Evolutionary conservation across 2,797 vertebrate genomes (phyloP), one percentile per base, ranked within the genome.

Genomic region (Jordanella pulchra): DNA sequence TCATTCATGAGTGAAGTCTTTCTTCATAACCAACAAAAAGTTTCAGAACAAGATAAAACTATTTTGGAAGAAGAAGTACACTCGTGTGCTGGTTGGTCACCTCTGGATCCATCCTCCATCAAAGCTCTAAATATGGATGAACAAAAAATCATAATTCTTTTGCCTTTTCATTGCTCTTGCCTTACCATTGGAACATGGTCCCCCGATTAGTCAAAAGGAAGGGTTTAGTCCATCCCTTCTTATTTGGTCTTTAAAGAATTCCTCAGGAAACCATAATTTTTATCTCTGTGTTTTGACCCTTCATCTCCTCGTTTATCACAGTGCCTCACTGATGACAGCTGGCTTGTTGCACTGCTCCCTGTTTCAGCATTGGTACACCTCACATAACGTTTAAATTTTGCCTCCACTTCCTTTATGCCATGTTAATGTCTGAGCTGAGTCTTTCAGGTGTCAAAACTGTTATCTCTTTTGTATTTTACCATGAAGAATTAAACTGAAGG

Each of bases 241-340:
- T 65, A 68, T 75, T 74, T 66, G 48, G 70, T 80, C 78, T 87
- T 86, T 79, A 86, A 79, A 85, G 75, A 77, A 78, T 58, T 45
- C 81, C 71, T 77, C 44, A 10, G 79, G 75, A 81, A 82, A 44
- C 71, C 65, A 77, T 70, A 77, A 12, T 27, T 83, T 76, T 27
- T 75, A 47, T 35, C 63, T 79, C 71, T 6, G 17, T 69, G n/a
- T 70, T 84, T 87, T 71, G 81, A 83, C 65, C 76, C 67, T 82
- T 75, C 77, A 86, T 89, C 90, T 87, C 42, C 83, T 89, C 84
- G 51, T 91, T 88, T 82, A 73, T 90, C 85, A 87, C 2, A 0
- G 42, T 73, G 78, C 53, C 63, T 45, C 42, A 53, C 56, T 50
- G 86, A 78, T 90, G 90, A 91, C 87, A 90, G 84, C 79, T 21